These are phyloP conservation scores for Phenganax subtilis DNA, from an alignment of 92 coral and sea anemone genomes.

Conservation along the genomic window DNA sequence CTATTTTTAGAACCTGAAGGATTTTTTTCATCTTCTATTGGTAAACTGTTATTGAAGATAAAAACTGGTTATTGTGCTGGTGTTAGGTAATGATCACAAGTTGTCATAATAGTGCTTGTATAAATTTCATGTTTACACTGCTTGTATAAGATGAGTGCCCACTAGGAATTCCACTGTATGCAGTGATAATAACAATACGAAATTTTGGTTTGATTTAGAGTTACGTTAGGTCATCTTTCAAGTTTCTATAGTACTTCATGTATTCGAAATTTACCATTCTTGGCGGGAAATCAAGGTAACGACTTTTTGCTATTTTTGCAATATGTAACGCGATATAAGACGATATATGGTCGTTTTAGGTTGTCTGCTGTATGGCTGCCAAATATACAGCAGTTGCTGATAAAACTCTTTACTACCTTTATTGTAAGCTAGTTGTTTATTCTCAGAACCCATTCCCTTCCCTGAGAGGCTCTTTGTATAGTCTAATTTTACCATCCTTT, in stretches of 20 bases:
- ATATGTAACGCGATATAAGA: no score
- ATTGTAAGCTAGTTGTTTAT: no score
- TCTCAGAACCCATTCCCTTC: no score
- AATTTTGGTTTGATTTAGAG: constrained; percentile 47
- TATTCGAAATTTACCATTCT: constrained; percentile 73
- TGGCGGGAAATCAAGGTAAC: constrained; percentile 52
- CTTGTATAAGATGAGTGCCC: background rate
- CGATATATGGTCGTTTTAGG: no score
- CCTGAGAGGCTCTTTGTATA: no score
- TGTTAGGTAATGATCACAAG: constrained; percentile 57
- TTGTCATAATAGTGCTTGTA: background rate
- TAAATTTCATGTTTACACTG: background rate
- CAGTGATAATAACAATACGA: background rate
- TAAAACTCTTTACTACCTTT: no score
- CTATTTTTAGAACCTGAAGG: constrained; percentile 60
- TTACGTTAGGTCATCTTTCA: constrained; percentile 76
- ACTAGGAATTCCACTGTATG: background rate
- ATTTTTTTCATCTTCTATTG: constrained; percentile 75
- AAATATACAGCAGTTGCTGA: no score
- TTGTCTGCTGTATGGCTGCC: no score
- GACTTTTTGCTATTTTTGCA: no score
- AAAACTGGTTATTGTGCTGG: constrained; percentile 86
- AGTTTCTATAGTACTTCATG: constrained; percentile 91
- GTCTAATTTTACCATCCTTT: no score
- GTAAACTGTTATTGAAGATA: constrained; percentile 70